Evolutionary conservation across 1,140 invertebrate species (phyloP), one percentile per base, ranked within the genome.

Genomic region (Eriocheir sinensis): DNA sequence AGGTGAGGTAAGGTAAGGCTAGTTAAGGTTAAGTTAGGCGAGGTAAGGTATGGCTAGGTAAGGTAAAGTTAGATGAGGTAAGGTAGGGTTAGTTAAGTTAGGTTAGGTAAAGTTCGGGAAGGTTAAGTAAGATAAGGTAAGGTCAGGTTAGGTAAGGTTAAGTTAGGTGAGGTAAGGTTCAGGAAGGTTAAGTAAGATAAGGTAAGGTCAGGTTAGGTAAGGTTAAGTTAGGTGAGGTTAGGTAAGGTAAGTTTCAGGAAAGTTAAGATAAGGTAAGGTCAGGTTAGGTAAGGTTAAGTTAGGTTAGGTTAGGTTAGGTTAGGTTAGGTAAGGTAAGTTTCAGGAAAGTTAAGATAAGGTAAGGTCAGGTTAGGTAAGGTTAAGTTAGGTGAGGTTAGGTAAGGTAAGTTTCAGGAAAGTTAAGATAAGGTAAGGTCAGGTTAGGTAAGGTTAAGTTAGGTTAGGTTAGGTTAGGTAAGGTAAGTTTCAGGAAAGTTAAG

Each of bases 251-350:
- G 48, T 9, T 53, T 53, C 12, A 21, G 48, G 12, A 17, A 53
- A 21, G 48, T 53, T 53, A 53, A 12, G 48, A n/a, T 72, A 86
- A 34, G 30, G 83, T 86, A 12, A n/a, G 81, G 81, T 4, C 30
- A 83, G 81, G 81, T 83, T 83, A 83, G 81, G 81, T 83, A 21
- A 83, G 81, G 81, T 83, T 83, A 83, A n/a, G 81, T 4, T 83
- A 53, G 48, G 48, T 53, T 3, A 53, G 8, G 48, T 53, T 3
- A 53, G 8, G 48, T 53, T 53, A 53, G 8, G 48, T 53, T 53
- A 53, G 8, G 48, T 53, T 53, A 53, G 48, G 48, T 53, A 17
- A 53, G 48, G 48, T 53, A 17, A 53, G 48, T n/a, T n/a, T 53
- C 21, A 53, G 48, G 48, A 17, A 17, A 53, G 48, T 9, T 53